phyloP scores from a whole-genome alignment of 2,113 vertebrate species.

The Vulpes lagopus region DNA sequence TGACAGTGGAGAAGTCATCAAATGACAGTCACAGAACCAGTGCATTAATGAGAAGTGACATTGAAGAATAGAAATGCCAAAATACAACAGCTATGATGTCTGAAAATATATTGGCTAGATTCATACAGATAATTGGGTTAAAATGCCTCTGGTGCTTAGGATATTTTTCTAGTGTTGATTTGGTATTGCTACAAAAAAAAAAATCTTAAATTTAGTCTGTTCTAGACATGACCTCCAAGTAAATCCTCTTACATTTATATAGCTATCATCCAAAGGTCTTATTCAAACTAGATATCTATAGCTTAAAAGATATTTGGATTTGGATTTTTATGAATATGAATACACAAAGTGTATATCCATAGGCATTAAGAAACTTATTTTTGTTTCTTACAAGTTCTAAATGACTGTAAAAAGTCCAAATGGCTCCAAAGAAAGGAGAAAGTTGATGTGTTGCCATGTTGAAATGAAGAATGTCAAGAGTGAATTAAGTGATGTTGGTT shows the following conservation, averaged over 20 bases:
- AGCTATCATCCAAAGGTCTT: neutral
- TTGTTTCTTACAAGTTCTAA: neutral
- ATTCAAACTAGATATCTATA: neutral
- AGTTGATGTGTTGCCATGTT: neutral
- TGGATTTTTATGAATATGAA: neutral
- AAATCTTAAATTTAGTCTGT: neutral
- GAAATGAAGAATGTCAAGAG: neutral
- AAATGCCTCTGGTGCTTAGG: neutral
- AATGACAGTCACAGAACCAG: conserved; percentile 35
- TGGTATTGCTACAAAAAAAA: neutral
- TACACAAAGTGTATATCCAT: accelerated
- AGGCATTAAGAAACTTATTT: neutral
- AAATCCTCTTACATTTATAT: neutral
- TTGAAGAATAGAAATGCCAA: conserved; percentile 70
- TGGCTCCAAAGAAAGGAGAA: neutral
- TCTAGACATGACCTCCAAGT: conserved; percentile 14
- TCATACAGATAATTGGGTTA: conserved; percentile 59
- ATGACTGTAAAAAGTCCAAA: neutral
- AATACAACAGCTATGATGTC: neutral
- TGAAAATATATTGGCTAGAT: conserved; percentile 26
- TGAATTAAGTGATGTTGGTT: neutral
- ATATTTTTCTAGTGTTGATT: conserved; percentile 19
- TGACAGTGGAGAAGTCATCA: conserved; percentile 64
- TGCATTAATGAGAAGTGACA: conserved; percentile 72
- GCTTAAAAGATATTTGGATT: neutral